Evolutionary conservation across 2,888 invertebrate genomes (phyloP).

Genomic region (Antheraea assamensis): DNA sequence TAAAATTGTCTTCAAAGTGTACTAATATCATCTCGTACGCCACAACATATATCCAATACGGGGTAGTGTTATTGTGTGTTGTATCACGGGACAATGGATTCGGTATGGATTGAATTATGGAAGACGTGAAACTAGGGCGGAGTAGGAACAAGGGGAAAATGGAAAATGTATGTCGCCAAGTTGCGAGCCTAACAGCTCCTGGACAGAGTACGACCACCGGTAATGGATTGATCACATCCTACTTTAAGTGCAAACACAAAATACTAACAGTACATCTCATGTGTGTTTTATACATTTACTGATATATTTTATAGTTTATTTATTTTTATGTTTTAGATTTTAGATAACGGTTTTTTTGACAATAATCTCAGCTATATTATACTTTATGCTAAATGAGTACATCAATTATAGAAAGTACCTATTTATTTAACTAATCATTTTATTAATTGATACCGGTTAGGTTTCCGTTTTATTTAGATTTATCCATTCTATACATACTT

Average conservation of each 20-base stretch:
- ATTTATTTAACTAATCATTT: no score
- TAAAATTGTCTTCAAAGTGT: background rate
- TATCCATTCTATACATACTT: no score
- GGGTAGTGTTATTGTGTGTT: slow-evolving; percentile 21
- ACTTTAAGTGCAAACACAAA: slow-evolving; percentile 50
- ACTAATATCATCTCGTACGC: slow-evolving; percentile 14
- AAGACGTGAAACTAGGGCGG: slow-evolving; percentile 69
- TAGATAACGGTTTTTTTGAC: background rate
- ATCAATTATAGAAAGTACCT: background rate
- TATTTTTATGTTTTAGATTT: background rate
- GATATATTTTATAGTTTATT: background rate
- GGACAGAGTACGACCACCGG: slow-evolving; percentile 63
- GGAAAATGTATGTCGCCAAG: slow-evolving; percentile 80
- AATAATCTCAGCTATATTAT: background rate
- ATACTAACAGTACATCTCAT: slow-evolving; percentile 19
- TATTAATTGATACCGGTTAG: no score
- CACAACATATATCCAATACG: slow-evolving; percentile 18
- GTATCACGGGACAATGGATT: slow-evolving; percentile 67
- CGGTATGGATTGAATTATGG: slow-evolving; percentile 78
- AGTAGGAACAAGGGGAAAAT: slow-evolving; percentile 71
- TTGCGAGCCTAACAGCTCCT: slow-evolving; percentile 70
- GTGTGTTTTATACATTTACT: background rate
- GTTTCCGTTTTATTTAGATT: no score
- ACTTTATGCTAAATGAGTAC: background rate
- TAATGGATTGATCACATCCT: slow-evolving; percentile 80